Base-by-base conservation (phyloP, 2,113 vertebrate species). In the Xerus inauris region DNA sequence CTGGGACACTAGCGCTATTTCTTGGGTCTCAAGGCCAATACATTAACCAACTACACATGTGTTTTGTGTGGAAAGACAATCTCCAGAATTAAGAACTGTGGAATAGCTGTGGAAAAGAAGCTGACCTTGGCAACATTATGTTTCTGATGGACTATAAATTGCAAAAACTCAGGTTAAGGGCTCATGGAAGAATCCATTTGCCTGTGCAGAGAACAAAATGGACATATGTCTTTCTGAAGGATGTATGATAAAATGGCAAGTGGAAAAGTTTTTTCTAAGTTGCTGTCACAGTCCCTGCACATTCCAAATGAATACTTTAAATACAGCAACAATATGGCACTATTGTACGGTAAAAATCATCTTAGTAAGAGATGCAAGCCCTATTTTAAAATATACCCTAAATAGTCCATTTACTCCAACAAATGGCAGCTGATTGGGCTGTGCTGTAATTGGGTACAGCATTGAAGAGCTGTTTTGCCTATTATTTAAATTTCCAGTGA, bases 391-490 rank as follows among this genome's bases (percentile, higher is more conserved):
- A 97, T 96, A 54, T 40, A 95, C 82, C 82, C 93, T 98, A 98
- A 97, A 97, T 97, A 97, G 95, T 97, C 91, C 89, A 97, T 98
- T 98, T 97, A 97, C 96, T 97, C 69, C 47, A 96, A 97, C 97
- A 98, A 98, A 97, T 97, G 97, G 82, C 75, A 97, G 95, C 87
- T 98, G 97, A 98, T 98, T 98, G 94, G 96, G 95, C 93, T 98
- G 86, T 97, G 93, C 96, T 96, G 97, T 97, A 96, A 98, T 97
- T 97, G 97, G 95, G 83, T 95, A 95, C 96, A 97, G 86, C 95
- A 94, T 51, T 96, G 86, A 97, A 97, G 95, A 97, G 40, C 95
- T 95, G 95, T 75, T 96, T 97, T 97, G 95, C 91, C 93, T 97
- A 97, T 98, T 97, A 97, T 97, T 97, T 96, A 98, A 97, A 97